A percentile compares a stretch with the other conserved stretches of the same genome.
Conservation (phyloP, 2,888 invertebrate genomes). For the Molanna angustata region DNA sequence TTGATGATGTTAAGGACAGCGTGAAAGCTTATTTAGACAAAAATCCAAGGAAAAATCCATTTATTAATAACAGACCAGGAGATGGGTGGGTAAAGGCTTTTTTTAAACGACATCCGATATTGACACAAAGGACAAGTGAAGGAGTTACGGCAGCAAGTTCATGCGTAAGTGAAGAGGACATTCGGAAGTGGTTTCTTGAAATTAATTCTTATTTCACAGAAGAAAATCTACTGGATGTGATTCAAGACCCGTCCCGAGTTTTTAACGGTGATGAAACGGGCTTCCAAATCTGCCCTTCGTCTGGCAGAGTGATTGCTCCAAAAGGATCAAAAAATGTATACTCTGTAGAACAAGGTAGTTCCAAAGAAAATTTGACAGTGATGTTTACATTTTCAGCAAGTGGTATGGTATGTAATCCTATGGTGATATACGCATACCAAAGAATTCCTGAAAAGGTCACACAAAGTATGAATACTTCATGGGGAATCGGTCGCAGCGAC, state of each 20-base stretch:
- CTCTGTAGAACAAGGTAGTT: not conserved
- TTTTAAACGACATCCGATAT: slow-evolving; percentile 3
- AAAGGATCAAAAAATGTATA: slow-evolving; percentile 10
- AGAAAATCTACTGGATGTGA: not conserved
- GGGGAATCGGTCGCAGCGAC: not conserved
- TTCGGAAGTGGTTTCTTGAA: slow-evolving; percentile 1
- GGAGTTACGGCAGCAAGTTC: slow-evolving; percentile 4
- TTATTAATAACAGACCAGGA: not conserved
- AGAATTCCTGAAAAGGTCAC: slow-evolving; percentile 4
- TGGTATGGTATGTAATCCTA: not conserved
- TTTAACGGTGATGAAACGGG: slow-evolving; percentile 12
- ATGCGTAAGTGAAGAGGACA: slow-evolving; percentile 2
- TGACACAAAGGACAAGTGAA: slow-evolving; percentile 2
- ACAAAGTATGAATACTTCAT: no score
- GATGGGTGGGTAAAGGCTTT: slow-evolving; percentile 1
- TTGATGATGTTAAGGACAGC: not conserved
- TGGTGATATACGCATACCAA: slow-evolving; percentile 2
- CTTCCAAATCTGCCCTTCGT: slow-evolving; percentile 2
- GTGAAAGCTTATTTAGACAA: not conserved
- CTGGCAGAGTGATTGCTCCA: slow-evolving; percentile 2
- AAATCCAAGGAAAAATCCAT: not conserved
- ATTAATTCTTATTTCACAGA: not conserved
- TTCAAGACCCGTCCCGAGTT: slow-evolving; percentile 1
- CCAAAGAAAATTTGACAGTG: slow-evolving; percentile 8
- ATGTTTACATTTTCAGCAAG: slow-evolving; percentile 10